phyloP scores from a whole-genome alignment of 2,888 invertebrate species.

The Ochropacha duplaris region DNA sequence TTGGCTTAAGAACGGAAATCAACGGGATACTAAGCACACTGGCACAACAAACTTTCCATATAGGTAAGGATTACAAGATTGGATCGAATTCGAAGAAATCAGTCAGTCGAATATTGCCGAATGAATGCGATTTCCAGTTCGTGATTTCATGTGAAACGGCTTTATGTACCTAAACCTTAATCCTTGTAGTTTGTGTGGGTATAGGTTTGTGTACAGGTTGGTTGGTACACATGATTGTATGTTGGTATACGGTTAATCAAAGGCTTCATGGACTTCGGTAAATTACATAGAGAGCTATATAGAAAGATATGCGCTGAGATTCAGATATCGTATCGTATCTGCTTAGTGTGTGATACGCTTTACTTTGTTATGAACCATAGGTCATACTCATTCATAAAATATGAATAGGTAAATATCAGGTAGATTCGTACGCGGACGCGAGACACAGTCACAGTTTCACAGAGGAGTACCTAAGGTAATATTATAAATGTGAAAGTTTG shows the following conservation, averaged over 20 bases:
- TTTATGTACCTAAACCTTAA: neutral
- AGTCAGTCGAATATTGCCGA: conserved; percentile 1
- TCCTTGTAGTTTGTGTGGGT: too few species aligned
- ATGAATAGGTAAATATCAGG: too few species aligned
- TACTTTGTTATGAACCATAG: too few species aligned
- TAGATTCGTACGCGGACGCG: too few species aligned
- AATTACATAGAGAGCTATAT: too few species aligned
- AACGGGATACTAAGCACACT: conserved; percentile 3
- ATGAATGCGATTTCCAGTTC: neutral
- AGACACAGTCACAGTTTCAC: too few species aligned
- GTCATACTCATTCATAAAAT: too few species aligned
- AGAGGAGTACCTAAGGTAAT: too few species aligned
- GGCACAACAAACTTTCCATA: neutral
- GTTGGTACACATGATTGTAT: neutral
- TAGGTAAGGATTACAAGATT: conserved; percentile 3
- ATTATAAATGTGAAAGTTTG: too few species aligned
- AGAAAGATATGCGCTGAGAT: too few species aligned
- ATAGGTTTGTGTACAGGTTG: neutral
- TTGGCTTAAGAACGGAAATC: conserved; percentile 10
- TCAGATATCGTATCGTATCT: too few species aligned
- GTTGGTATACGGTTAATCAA: neutral
- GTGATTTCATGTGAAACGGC: neutral
- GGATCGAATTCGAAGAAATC: neutral
- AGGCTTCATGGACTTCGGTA: neutral
- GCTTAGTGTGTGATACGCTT: too few species aligned